These are phyloP conservation scores for Salarias fasciatus DNA, from an alignment of 2,797 vertebrate genomes.

Conservation along the genomic window DNA sequence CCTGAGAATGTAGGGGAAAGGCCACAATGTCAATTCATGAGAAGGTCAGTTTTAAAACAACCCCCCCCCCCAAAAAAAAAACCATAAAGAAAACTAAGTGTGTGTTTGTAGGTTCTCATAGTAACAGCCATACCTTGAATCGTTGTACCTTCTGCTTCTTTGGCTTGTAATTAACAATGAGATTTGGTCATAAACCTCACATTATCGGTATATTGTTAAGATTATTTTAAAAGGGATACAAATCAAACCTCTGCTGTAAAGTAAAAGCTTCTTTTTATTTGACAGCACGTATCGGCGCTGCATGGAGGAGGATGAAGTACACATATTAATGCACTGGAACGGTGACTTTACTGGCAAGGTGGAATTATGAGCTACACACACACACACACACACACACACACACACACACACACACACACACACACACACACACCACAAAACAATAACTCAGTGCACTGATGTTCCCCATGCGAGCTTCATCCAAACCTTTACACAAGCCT, in stretches of 20 bases:
- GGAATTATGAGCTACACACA: conserved; percentile 43
- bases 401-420: conserved; percentile 27
- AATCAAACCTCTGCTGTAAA: conserved; percentile 7
- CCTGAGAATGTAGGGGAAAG: conserved; percentile 59
- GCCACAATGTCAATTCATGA: conserved; percentile 50
- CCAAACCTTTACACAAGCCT: neutral
- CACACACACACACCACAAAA: conserved; percentile 21
- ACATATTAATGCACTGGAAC: conserved; percentile 23
- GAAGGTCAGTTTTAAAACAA: conserved; percentile 62
- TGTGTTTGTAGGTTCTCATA: conserved; percentile 12
- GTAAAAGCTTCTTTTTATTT: conserved; percentile 35
- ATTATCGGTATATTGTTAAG: neutral
- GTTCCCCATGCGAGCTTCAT: conserved; percentile 1
- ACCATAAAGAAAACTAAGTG: neutral
- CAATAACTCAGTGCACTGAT: neutral
- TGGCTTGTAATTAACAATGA: neutral
- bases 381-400: conserved; percentile 34
- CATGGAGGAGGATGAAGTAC: neutral
- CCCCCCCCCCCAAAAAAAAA: too few species aligned
- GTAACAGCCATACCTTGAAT: conserved; percentile 7
- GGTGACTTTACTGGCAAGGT: conserved; percentile 40
- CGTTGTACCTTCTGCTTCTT: neutral
- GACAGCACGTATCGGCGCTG: conserved; percentile 9
- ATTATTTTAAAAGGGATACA: conserved; percentile 21
- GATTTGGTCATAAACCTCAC: neutral